Evolutionary conservation across 2,888 invertebrate genomes (phyloP), one percentile per base, ranked within the genome.

Genomic region (Bunonema sp.): DNA sequence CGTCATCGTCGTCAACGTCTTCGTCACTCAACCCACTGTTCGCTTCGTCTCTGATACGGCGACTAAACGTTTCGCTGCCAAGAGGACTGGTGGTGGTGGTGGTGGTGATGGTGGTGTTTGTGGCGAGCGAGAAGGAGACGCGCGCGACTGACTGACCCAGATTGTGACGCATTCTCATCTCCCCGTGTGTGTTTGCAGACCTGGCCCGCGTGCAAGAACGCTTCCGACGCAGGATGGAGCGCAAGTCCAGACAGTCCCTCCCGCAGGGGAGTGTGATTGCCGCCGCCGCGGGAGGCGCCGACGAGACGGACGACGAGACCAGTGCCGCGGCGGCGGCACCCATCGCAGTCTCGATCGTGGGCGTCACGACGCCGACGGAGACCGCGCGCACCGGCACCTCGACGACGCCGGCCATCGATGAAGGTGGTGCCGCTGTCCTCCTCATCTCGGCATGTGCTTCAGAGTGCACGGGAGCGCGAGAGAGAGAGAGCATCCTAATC

Each of bases 201-300:
- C 52, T 67, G 50, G 46, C 46, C 47, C 63, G 62, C 44, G 59
- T 67, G 29, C 67, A 67, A 46, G 65, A 67, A 45, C 57, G 65
- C 29, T 66, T 66, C 55, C 57, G 54, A 45, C 54, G 65, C 20
- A 54, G 66, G 18, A 57, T 67, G 54, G 63, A 66, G 42, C 48
- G 58, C 38, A 67, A 64, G 44, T 42, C n/a, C n/a, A n/a, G n/a
- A n/a, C n/a, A n/a, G n/a, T n/a, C n/a, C n/a, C n/a, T n/a, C n/a
- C n/a, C n/a, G n/a, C n/a, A n/a, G n/a, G n/a, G n/a, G n/a, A n/a
- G n/a, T n/a, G n/a, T n/a, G n/a, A n/a, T n/a, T n/a, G n/a, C 47
- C n/a, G 37, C 41, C 24, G 47, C 57, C n/a, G 45, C 51, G 34
- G 16, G 36, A 30, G 34, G 22, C 39, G n/a, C 39, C 30, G 24